Evolutionary conservation across 2,113 vertebrate species (phyloP).

Genomic region (Australoheros scitulus): DNA sequence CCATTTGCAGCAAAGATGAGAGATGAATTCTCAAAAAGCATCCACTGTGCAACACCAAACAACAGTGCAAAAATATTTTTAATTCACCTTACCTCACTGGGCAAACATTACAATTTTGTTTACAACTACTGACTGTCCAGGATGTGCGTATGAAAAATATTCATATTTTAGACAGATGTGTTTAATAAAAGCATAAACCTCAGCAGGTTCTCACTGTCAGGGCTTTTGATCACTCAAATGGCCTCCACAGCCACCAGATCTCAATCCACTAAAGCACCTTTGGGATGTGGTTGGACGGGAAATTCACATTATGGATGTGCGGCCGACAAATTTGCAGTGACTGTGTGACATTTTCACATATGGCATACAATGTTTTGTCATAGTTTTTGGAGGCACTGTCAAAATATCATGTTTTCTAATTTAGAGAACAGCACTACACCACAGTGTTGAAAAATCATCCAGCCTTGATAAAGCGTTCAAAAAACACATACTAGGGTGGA

Average conservation of each 20-base stretch:
- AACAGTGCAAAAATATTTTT: background rate
- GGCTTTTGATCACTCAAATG: too few species aligned
- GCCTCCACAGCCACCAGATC: too few species aligned
- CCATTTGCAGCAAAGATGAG: background rate
- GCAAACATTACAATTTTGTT: background rate
- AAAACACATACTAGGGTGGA: background rate
- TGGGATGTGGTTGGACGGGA: too few species aligned
- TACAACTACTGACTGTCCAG: too few species aligned
- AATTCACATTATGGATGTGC: too few species aligned
- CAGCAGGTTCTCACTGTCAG: background rate
- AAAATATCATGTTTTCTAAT: background rate
- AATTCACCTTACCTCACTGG: background rate
- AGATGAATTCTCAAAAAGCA: background rate
- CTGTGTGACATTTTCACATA: background rate
- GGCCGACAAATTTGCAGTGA: too few species aligned
- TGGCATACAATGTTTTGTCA: background rate
- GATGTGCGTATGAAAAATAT: background rate
- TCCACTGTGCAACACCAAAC: background rate
- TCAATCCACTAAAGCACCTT: too few species aligned
- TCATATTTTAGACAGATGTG: background rate
- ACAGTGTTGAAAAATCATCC: background rate
- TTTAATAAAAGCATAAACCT: background rate
- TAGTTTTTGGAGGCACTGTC: background rate
- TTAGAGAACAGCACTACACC: background rate
- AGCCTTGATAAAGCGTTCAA: background rate